These are phyloP conservation scores for Gisinianus flammeolus DNA, from an alignment of 2,888 invertebrate species.

Conservation along the genomic window DNA sequence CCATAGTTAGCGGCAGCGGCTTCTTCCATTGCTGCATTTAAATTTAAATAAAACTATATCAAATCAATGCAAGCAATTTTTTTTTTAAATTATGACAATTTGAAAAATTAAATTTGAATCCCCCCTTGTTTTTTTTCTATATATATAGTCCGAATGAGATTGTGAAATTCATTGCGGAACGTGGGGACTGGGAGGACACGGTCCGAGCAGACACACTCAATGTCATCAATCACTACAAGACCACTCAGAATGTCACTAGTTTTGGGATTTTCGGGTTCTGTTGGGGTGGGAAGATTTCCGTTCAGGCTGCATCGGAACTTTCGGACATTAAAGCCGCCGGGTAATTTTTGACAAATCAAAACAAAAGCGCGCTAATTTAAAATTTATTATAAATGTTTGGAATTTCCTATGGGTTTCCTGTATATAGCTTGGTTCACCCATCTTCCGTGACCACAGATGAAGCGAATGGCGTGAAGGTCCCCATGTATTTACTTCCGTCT, in stretches of 20 bases:
- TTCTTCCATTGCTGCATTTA: background rate
- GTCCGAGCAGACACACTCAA: conserved; percentile 20
- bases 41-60: background rate
- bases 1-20: background rate
- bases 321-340: conserved; percentile 50
- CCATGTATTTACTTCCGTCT: conserved; percentile 50
- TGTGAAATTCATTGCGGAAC: conserved; percentile 3
- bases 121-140: background rate
- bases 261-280: too few species aligned
- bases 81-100: background rate
- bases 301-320: conserved; percentile 29
- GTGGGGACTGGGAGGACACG: conserved; percentile 39
- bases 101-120: background rate
- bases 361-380: too few species aligned
- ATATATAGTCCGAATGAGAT: conserved; percentile 22
- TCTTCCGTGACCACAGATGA: conserved; percentile 45
- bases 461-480: conserved; percentile 44
- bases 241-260: conserved; percentile 13
- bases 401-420: too few species aligned
- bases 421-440: conserved; percentile 53
- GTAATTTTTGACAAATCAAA: too few species aligned
- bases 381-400: too few species aligned
- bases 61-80: background rate
- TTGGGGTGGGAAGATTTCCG: conserved; percentile 45
- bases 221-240: conserved; percentile 28